phyloP scores from a whole-genome alignment of 2,888 invertebrate species.

The Netelia melanura region DNA sequence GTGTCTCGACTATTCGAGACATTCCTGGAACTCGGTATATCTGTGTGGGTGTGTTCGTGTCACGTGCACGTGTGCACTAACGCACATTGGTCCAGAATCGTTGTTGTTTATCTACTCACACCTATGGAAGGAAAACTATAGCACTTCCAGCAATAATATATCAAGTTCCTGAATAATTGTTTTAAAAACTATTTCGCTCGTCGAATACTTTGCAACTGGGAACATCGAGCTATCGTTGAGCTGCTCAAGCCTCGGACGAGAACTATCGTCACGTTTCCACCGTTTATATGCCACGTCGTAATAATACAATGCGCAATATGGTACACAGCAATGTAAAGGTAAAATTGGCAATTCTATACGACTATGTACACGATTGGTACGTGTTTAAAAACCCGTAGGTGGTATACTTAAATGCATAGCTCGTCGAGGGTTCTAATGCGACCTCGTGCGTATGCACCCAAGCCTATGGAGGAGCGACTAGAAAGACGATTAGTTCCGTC shows the following conservation, averaged over 20 bases:
- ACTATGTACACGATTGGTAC: background rate
- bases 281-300: background rate
- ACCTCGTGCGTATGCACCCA: background rate
- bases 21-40: too few species aligned
- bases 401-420: background rate
- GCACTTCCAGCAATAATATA: too few species aligned
- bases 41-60: too few species aligned
- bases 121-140: too few species aligned
- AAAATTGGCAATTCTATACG: background rate
- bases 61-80: too few species aligned
- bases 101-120: too few species aligned
- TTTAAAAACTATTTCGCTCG: background rate
- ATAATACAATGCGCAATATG: conserved; percentile 5
- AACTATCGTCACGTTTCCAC: background rate
- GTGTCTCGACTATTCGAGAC: too few species aligned
- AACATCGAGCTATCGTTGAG: background rate
- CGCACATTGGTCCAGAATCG: too few species aligned
- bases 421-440: background rate
- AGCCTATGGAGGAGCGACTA: background rate
- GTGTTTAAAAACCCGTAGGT: background rate
- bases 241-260: background rate
- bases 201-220: background rate
- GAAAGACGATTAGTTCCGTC: conserved; percentile 75
- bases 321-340: background rate
- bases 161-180: background rate